Evolutionary conservation across 2,888 invertebrate genomes (phyloP), one percentile per base, ranked within the genome.

Genomic region (Acanthosepion pharaonis): DNA sequence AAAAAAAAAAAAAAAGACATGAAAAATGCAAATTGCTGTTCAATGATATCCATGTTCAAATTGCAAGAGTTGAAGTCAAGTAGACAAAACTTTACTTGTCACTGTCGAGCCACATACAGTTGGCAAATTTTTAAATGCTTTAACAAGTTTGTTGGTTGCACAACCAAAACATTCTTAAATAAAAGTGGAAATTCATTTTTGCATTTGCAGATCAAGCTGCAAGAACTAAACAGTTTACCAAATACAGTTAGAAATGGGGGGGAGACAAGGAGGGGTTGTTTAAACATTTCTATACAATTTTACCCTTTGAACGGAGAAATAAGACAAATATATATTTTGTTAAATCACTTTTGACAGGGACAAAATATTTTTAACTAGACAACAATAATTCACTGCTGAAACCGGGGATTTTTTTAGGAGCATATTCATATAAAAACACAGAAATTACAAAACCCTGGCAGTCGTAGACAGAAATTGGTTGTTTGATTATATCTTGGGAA

Each of bases 41-140:
- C n/a, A 78, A 78, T 78, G 78, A 78, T 78, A 78, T n/a, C 78
- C 78, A 78, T 78, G 78, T n/a, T 78, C 23, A 78, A 78, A 78
- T 78, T 78, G 8, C 78, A 78, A 78, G n/a, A 78, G n/a, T 78
- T 78, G 78, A 78, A 78, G 78, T n/a, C n/a, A 3, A 78, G 15
- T 78, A 78, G n/a, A 33, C 18, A 8, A 78, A 78, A 78, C 78
- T n/a, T 78, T n/a, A 78, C 78, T 78, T 78, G 78, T n/a, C 78
- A 78, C 78, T n/a, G 78, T 78, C 33, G n/a, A 33, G 59, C 59
- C 59, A 59, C 59, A 59, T 23, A 59, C 59, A 20, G 59, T 59
- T 78, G n/a, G 78, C 78, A 78, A 78, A n/a, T n/a, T 78, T n/a
- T 78, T 78, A 78, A 78, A 78, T 78, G 78, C 78, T 78, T 78